Evolutionary conservation across 2,113 vertebrate species (phyloP), one percentile per base, ranked within the genome.

Genomic region (Pantherophis guttatus): DNA sequence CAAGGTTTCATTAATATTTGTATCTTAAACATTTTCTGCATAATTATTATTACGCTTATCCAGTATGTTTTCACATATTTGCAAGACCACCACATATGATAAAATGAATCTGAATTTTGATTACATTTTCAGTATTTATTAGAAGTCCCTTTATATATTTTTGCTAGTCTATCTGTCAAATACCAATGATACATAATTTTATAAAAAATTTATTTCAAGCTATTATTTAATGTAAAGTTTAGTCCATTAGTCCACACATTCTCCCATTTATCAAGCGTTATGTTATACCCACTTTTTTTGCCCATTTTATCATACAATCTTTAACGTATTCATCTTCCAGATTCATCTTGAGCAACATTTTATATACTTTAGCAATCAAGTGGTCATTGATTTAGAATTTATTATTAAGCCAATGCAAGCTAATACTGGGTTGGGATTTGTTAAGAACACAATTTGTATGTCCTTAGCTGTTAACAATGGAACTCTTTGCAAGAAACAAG

Each of bases 381-480:
- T 70, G 44, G 44, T 50, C 62, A 65, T 65, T 29, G n/a, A 91
- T 57, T 91, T 85, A 91, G 70, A 55, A 54, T 81, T 10, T 54
- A 8, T 24, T 85, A 85, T 85, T 75, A 91, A 85, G 55, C n/a
- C 24, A 85, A 86, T 55, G 3, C 53, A 57, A 53, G 53, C 21
- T 85, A 39, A 21, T 91, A n/a, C 12, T 39, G 29, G 24, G 0
- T 21, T 55, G 33, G 13, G 1, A 21, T 55, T 23, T 81, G 10
- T 81, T 91, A 54, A 91, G 90, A 85, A 85, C 23, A 57, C 33
- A 91, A 57, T 91, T 57, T 86, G 44, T 39, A 91, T 86, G 53
- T 54, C 75, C 75, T 57, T 54, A 85, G 53, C n/a, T 5, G 4
- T 70, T 70, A 70, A 15, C 62, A 70, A n/a, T 13, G 29, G 12